phyloP scores from a whole-genome alignment of 2,888 invertebrate species.

The Omphaloscelis lunosa region DNA sequence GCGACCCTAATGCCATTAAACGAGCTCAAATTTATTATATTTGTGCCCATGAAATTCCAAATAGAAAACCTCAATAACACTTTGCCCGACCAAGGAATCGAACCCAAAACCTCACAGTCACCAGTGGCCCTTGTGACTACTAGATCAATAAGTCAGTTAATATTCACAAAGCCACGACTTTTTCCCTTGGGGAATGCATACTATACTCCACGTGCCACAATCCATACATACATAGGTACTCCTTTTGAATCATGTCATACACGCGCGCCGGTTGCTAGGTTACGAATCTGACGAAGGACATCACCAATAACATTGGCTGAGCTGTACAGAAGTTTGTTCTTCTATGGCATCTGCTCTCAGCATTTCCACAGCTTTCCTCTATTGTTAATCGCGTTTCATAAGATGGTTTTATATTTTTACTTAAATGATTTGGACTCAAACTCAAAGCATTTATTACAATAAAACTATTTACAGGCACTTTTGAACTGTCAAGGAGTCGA shows the following conservation, averaged over 20 bases:
- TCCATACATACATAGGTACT: background rate
- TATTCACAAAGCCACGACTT: background rate
- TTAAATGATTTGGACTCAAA: background rate
- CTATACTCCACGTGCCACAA: background rate
- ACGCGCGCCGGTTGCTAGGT: background rate
- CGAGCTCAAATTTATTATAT: too few species aligned
- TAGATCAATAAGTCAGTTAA: background rate
- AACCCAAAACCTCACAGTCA: background rate
- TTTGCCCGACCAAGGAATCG: background rate
- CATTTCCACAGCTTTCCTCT: slow-evolving; percentile 14
- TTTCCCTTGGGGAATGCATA: background rate
- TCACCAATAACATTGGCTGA: slow-evolving; percentile 32
- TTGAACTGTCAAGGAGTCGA: too few species aligned
- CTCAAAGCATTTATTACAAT: too few species aligned
- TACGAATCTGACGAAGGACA: slow-evolving; percentile 22
- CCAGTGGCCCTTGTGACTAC: background rate
- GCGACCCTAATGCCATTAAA: too few species aligned
- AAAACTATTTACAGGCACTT: too few species aligned
- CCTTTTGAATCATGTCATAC: slow-evolving; percentile 18
- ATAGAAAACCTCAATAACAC: background rate
- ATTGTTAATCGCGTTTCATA: slow-evolving; percentile 13
- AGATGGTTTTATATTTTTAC: background rate
- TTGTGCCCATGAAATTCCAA: too few species aligned
- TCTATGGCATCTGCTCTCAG: background rate
- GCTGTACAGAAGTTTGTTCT: background rate